These are phyloP conservation scores for Oscarella lobularis DNA, from an alignment of 37 sponge, comb jelly and placozoan genomes.

Conservation along the genomic window DNA sequence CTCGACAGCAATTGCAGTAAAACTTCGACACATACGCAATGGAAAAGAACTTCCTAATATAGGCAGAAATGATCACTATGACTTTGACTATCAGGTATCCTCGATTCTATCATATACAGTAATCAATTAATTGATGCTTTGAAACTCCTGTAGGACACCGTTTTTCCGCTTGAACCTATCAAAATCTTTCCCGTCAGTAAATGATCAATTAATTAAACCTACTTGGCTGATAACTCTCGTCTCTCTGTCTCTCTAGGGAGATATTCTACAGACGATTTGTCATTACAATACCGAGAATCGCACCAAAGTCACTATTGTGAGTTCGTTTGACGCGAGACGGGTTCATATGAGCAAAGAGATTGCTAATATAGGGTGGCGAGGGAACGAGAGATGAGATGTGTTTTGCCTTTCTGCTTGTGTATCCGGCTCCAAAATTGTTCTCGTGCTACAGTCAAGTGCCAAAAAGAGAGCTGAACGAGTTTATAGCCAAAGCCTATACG, in stretches of 20 bases:
- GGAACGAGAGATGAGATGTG: neutral
- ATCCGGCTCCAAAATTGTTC: neutral
- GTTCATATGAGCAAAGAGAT: no score
- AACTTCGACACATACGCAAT: neutral
- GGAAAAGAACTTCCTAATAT: neutral
- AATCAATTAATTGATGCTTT: neutral
- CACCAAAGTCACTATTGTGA: neutral
- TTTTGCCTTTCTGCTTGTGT: neutral
- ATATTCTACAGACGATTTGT: neutral
- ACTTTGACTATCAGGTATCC: neutral
- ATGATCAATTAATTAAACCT: neutral
- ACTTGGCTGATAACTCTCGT: neutral
- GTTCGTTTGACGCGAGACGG: no score
- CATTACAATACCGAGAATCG: neutral
- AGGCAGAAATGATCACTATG: neutral
- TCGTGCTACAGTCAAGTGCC: neutral
- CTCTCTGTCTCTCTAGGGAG: neutral
- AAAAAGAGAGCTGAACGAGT: no score
- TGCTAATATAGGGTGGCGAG: neutral
- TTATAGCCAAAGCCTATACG: no score
- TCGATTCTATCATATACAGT: neutral
- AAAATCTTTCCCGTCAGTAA: neutral
- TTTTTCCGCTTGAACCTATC: neutral
- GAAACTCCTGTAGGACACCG: neutral
- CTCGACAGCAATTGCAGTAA: neutral